These are phyloP conservation scores for Ectobius pallidus DNA, from an alignment of 2,888 invertebrate genomes.

Conservation along the genomic window DNA sequence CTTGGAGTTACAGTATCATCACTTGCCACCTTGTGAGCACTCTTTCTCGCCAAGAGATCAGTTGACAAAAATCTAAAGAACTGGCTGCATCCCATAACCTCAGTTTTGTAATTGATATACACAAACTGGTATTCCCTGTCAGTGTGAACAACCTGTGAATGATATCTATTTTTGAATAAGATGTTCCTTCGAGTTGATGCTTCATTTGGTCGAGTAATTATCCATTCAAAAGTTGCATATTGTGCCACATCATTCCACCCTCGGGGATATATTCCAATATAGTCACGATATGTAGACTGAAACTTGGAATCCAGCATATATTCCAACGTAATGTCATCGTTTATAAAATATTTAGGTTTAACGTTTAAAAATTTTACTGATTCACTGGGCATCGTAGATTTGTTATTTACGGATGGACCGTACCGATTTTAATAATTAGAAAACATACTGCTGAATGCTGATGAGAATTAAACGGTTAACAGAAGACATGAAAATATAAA, in stretches of 20 bases:
- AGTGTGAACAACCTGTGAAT: slow-evolving; percentile 40
- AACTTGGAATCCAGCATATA: slow-evolving; percentile 29
- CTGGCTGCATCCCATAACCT: slow-evolving; percentile 32
- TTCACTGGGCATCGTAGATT: neutral
- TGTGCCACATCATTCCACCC: slow-evolving; percentile 46
- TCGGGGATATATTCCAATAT: slow-evolving; percentile 45
- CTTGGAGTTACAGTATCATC: neutral
- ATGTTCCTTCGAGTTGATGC: slow-evolving; percentile 27
- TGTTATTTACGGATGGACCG: too few relatives aligned
- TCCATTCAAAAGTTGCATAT: slow-evolving; percentile 46
- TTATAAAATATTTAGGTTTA: neutral
- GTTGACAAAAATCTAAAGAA: neutral
- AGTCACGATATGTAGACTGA: slow-evolving; percentile 44
- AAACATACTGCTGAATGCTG: too few relatives aligned
- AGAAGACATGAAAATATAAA: too few relatives aligned
- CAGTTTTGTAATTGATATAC: slow-evolving; percentile 44
- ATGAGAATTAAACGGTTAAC: too few relatives aligned
- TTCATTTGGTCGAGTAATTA: slow-evolving; percentile 36
- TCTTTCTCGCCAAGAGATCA: neutral
- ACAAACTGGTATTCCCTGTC: slow-evolving; percentile 44
- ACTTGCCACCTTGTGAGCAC: neutral
- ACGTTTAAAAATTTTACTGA: neutral
- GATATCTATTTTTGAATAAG: slow-evolving; percentile 40
- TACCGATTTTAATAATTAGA: too few relatives aligned
- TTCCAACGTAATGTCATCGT: slow-evolving; percentile 9